Conservation (phyloP, 1,140 invertebrate genomes). For the Aricia agestis region DNA sequence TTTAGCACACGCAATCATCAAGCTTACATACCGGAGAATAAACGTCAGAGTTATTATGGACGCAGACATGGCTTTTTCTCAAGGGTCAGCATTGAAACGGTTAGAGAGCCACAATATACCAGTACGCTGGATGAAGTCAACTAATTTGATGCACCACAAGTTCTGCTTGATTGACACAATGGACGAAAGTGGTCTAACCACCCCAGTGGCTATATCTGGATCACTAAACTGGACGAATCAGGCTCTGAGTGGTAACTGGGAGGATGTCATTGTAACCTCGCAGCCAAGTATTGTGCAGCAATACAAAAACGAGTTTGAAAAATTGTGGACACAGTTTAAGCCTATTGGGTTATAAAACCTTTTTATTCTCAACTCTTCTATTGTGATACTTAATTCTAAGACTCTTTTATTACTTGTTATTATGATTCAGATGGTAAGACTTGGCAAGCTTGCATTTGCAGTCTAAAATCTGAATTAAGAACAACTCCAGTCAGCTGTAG, state of each 20-base stretch:
- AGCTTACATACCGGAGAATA: conserved; percentile 49
- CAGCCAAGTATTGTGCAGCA: conserved; percentile 47
- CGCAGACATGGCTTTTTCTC: conserved; percentile 63
- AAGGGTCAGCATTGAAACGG: conserved; percentile 44
- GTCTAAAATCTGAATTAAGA: no score
- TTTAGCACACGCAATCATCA: conserved; percentile 46
- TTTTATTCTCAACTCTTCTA: conserved; percentile 9
- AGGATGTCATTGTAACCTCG: conserved; percentile 59
- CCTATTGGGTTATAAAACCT: conserved; percentile 36
- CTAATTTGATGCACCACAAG: conserved; percentile 66
- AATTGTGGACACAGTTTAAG: conserved; percentile 57
- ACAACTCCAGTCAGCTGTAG: no score
- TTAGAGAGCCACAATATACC: conserved; percentile 54
- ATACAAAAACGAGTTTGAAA: conserved; percentile 61
- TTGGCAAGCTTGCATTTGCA: no score
- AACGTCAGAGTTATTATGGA: conserved; percentile 59
- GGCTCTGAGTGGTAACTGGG: conserved; percentile 60
- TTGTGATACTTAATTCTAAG: conserved; percentile 4
- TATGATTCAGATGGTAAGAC: neutral
- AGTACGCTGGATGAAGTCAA: conserved; percentile 65
- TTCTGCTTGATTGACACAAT: conserved; percentile 56
- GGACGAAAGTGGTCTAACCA: conserved; percentile 22
- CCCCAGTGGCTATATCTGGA: conserved; percentile 49
- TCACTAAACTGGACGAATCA: conserved; percentile 70
- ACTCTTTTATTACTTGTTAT: neutral